Conservation (phyloP, 2,888 invertebrate species). For the Drosophila picticornis region DNA sequence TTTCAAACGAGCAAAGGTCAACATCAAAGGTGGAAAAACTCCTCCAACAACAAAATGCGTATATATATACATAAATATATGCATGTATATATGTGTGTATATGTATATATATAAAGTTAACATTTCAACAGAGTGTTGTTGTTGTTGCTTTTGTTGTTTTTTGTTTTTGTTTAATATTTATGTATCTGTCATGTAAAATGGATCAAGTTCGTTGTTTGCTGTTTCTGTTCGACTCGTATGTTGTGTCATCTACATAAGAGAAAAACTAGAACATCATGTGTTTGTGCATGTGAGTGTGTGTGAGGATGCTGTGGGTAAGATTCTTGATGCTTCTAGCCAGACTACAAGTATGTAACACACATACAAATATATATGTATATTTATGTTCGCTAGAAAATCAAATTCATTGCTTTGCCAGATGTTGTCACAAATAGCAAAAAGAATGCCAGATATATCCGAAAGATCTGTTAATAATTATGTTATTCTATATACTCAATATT, state of each 20-base stretch:
- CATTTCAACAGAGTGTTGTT: constrained; percentile 20
- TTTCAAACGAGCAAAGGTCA: constrained; percentile 54
- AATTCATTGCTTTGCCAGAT: constrained; percentile 15
- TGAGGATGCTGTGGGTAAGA: constrained; percentile 22
- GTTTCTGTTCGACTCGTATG: constrained; percentile 9
- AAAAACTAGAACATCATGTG: constrained; percentile 51
- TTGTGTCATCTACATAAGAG: constrained; percentile 45
- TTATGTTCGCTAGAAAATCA: constrained; percentile 15
- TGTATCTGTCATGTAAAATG: constrained; percentile 61
- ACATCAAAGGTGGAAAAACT: constrained; percentile 32
- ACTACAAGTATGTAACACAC: not conserved
- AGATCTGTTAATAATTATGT: not conserved
- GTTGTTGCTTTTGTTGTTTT: not conserved
- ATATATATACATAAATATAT: not conserved
- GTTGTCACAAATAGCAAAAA: constrained; percentile 16
- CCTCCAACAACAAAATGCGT: not conserved
- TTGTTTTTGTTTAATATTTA: constrained; percentile 32
- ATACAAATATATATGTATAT: not conserved
- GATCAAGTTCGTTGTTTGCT: constrained; percentile 70
- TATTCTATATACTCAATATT: not conserved
- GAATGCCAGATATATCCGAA: constrained; percentile 10
- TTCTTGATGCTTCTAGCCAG: constrained; percentile 13
- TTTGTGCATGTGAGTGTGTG: not conserved
- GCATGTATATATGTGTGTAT: not conserved
- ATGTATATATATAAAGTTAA: not conserved